Evolutionary conservation across 2,888 invertebrate species (phyloP).

Genomic region (Perdita meconis): DNA sequence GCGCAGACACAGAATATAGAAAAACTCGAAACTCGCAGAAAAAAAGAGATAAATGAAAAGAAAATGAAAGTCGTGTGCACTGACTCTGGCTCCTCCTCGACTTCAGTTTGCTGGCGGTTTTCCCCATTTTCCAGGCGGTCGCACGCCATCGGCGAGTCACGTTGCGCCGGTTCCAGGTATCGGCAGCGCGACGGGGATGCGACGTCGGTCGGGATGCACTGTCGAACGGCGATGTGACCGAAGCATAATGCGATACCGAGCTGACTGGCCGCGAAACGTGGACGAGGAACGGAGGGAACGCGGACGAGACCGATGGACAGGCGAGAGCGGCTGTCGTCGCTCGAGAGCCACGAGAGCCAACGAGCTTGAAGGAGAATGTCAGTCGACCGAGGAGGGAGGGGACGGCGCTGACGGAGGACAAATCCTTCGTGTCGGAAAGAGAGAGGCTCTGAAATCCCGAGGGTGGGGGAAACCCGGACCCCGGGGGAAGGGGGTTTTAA

Average conservation of each 20-base stretch:
- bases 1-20: too few species aligned
- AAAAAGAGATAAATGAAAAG: neutral
- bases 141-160: slow-evolving; percentile 61
- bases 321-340: slow-evolving; percentile 51
- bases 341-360: too few species aligned
- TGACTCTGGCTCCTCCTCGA: slow-evolving; percentile 78
- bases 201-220: slow-evolving; percentile 30
- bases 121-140: slow-evolving; percentile 75
- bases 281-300: slow-evolving; percentile 59
- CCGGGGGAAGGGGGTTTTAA: slow-evolving; percentile 3
- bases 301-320: slow-evolving; percentile 53
- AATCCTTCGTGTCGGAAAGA: neutral
- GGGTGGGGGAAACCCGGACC: neutral
- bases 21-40: neutral
- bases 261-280: slow-evolving; percentile 68
- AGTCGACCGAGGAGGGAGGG: slow-evolving; percentile 35
- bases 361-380: slow-evolving; percentile 53
- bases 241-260: slow-evolving; percentile 75
- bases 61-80: slow-evolving; percentile 53
- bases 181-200: slow-evolving; percentile 14
- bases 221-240: slow-evolving; percentile 57
- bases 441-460: neutral
- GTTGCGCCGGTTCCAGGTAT: slow-evolving; percentile 51
- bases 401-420: slow-evolving; percentile 11
- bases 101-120: slow-evolving; percentile 79